Evolutionary conservation across 53 echinoderm and acorn worm genomes (phyloP), one percentile per base, ranked within the genome.

Genomic region (Pentamera pediparva): DNA sequence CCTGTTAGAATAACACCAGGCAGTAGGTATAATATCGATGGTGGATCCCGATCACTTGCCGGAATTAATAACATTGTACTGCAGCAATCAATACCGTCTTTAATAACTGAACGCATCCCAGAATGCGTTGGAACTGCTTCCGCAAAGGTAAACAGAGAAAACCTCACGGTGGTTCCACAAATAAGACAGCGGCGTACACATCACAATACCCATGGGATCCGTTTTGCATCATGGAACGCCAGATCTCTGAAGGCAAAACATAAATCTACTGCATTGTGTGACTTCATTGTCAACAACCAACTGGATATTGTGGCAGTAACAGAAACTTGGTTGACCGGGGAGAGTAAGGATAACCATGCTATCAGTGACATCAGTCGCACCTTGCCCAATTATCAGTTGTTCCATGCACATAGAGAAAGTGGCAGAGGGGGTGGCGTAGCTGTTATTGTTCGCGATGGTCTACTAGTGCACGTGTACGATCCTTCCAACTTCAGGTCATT

Each of bases 181-280:
- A 41, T 41, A 10, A 41, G 15, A 8, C 9, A 10, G 43, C 43
- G 43, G 9, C 43, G 43, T 41, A 4, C 6, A 18, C 26, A 25
- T 13, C 33, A 37, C 6, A 40, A 54, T 25, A 3, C 2, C 31
- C 69, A 56, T 17, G 41, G n/a, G 28, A 39, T 53, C n/a, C 82
- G 75, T 19, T 75, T 82, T 35, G 75, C 65, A 53, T 56, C 55
- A 6, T 75, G 76, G 82, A 82, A 82, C 27, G 75, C 82, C 18
- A 82, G 84, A 48, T 83, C 84, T 39, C 30, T 83, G 26, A 83
- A 70, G 24, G 78, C 84, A 37, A 62, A 45, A 62, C 22, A 62
- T 4, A 75, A 75, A 38, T 59, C 75, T 4, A 59, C 37, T 15
- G 59, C 75, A 32, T 32, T 75, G 56, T 75, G 75, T 59, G 75